Evolutionary conservation across 2,888 invertebrate genomes (phyloP).

Genomic region (Pachycephus smyrnensis): DNA sequence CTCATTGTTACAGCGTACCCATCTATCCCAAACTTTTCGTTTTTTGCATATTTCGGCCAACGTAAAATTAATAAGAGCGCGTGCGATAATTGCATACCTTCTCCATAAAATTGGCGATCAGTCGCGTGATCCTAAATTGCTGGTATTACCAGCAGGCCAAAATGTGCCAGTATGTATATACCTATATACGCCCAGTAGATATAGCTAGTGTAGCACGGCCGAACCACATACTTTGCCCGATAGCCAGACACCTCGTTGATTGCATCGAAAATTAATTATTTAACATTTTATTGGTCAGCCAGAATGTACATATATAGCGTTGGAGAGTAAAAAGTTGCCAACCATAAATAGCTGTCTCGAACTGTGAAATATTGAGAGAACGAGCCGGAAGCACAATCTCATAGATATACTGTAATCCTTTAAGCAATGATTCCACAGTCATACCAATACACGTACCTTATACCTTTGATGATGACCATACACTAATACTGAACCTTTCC

Average conservation of each 20-base stretch:
- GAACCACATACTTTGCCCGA: not conserved
- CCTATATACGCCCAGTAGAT: not conserved
- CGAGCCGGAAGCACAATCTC: not conserved
- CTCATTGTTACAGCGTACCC: not conserved
- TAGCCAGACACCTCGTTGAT: not conserved
- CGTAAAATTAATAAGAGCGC: constrained; percentile 18
- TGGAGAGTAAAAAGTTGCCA: not conserved
- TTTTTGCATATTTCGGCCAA: constrained; percentile 20
- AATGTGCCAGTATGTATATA: not conserved
- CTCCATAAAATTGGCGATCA: constrained; percentile 25
- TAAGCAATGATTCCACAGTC: not conserved
- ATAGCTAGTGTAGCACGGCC: not conserved
- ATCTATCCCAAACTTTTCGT: not conserved
- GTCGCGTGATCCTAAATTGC: constrained; percentile 20
- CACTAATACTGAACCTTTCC: not conserved
- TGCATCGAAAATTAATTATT: not conserved
- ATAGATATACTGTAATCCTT: no score
- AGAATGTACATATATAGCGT: not conserved
- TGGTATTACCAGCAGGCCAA: constrained; percentile 8
- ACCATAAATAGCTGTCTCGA: not conserved
- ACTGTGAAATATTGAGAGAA: not conserved
- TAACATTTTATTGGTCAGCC: not conserved
- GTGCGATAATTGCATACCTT: constrained; percentile 17
- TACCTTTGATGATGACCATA: not conserved
- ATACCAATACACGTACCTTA: not conserved